Percentiles rank a stretch among this genome's conserved stretches.
Evolutionary conservation across 2,888 invertebrate genomes (phyloP).

Genomic region (Mythimna ferrago): DNA sequence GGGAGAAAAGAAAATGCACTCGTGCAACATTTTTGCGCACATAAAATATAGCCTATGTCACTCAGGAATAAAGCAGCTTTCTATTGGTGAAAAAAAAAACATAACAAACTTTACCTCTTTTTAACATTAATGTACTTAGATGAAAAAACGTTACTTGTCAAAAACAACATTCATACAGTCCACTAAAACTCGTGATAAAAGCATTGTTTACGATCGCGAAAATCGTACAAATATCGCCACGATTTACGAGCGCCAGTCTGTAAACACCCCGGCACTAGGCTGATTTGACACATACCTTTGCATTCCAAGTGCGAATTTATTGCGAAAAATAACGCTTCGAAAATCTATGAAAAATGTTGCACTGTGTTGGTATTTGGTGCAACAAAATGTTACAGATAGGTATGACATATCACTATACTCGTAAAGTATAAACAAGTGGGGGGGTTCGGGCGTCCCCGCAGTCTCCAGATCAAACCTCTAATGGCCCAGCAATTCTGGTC

Average conservation of each 20-base stretch:
- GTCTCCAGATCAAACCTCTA: too few species aligned
- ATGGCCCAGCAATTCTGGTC: too few species aligned
- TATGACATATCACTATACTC: too few species aligned
- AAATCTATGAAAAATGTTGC: conserved; percentile 18
- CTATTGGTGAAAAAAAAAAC: too few species aligned
- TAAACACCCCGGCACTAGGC: conserved; percentile 60
- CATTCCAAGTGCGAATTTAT: conserved; percentile 52
- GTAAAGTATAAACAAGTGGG: too few species aligned
- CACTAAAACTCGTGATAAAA: conserved; percentile 62
- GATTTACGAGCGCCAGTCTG: conserved; percentile 66
- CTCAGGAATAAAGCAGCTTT: too few species aligned
- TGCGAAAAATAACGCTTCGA: conserved; percentile 25
- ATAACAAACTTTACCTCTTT: too few species aligned
- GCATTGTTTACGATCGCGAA: conserved; percentile 62
- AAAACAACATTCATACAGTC: conserved; percentile 16
- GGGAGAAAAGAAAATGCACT: too few species aligned
- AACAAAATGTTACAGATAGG: not conserved
- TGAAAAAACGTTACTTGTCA: conserved; percentile 31
- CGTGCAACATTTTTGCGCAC: too few species aligned
- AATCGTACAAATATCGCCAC: conserved; percentile 61
- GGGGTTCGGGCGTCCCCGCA: too few species aligned
- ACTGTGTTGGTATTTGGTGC: conserved; percentile 1
- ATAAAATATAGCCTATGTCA: too few species aligned
- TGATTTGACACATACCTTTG: conserved; percentile 58
- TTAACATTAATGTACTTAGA: too few species aligned